A percentile compares a stretch with the other conserved stretches of the same genome.
These are phyloP conservation scores for Dicyrtoma fusca DNA, from an alignment of 2,888 invertebrate species.

Conservation along the genomic window DNA sequence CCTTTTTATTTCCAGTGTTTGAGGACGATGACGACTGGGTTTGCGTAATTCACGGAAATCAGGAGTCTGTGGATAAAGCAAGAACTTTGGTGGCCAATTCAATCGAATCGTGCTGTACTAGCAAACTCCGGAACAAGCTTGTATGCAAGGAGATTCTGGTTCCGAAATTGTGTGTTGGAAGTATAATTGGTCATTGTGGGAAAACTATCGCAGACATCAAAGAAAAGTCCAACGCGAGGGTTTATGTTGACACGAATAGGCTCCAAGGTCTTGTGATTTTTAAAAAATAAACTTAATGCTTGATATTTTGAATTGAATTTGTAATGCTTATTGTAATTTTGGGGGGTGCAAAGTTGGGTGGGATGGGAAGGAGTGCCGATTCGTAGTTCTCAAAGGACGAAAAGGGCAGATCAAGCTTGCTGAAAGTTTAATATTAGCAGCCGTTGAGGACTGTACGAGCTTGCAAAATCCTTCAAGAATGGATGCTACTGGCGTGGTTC, in stretches of 20 bases:
- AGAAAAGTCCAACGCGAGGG: constrained; percentile 72
- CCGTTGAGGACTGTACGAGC: constrained; percentile 63
- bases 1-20: constrained; percentile 39
- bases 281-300: too few species aligned
- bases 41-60: constrained; percentile 72
- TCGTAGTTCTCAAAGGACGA: constrained; percentile 67
- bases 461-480: background rate
- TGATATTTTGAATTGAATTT: too few species aligned
- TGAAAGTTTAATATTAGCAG: constrained; percentile 71
- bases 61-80: constrained; percentile 71
- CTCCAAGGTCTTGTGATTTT: constrained; percentile 28
- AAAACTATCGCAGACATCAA: constrained; percentile 73
- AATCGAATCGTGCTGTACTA: constrained; percentile 62
- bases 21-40: constrained; percentile 65
- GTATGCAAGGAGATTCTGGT: constrained; percentile 63
- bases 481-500: constrained; percentile 36
- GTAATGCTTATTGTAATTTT: too few species aligned
- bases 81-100: constrained; percentile 72
- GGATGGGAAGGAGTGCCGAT: background rate
- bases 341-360: background rate
- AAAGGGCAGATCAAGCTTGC: constrained; percentile 75
- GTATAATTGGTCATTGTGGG: constrained; percentile 76
- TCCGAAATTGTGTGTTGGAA: constrained; percentile 65
- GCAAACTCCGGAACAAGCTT: constrained; percentile 58
- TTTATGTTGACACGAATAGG: constrained; percentile 64